Evolutionary conservation across 2,797 vertebrate genomes (phyloP).

Genomic region (Phalloptychus januarius): DNA sequence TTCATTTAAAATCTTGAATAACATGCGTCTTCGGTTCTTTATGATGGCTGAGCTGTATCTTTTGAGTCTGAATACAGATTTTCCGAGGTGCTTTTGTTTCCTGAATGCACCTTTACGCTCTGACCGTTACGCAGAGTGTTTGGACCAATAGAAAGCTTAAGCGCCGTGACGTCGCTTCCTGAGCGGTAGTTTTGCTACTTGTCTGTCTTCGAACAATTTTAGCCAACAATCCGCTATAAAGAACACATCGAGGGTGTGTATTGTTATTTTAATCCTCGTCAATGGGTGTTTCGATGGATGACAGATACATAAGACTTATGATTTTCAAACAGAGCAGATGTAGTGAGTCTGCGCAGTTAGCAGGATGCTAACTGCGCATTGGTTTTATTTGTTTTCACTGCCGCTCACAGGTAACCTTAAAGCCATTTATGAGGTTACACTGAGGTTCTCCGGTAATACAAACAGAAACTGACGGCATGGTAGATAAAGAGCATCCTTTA

Average conservation of each 20-base stretch:
- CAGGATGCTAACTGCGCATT: conserved; percentile 31
- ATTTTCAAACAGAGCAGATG: not conserved
- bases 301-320: fast-evolving
- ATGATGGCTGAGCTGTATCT: not conserved
- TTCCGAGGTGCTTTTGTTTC: not conserved
- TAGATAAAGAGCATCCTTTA: not conserved
- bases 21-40: not conserved
- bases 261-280: not conserved
- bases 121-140: not conserved
- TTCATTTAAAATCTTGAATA: not conserved
- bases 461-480: not conserved
- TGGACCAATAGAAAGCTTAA: conserved; percentile 44
- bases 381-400: not conserved
- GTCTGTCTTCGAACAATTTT: conserved; percentile 40
- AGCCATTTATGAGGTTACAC: too few species aligned
- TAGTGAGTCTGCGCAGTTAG: conserved; percentile 31
- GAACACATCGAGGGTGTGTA: conserved; percentile 42
- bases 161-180: conserved; percentile 43
- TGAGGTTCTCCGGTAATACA: too few species aligned
- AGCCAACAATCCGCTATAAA: not conserved
- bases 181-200: conserved; percentile 75
- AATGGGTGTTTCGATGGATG: too few species aligned
- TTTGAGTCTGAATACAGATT: not conserved
- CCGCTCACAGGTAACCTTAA: not conserved
- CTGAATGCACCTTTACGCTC: not conserved